A percentile compares a stretch with the other conserved stretches of the same genome.
Conservation (phyloP, 2,113 vertebrate genomes). For the Upupa epops region DNA sequence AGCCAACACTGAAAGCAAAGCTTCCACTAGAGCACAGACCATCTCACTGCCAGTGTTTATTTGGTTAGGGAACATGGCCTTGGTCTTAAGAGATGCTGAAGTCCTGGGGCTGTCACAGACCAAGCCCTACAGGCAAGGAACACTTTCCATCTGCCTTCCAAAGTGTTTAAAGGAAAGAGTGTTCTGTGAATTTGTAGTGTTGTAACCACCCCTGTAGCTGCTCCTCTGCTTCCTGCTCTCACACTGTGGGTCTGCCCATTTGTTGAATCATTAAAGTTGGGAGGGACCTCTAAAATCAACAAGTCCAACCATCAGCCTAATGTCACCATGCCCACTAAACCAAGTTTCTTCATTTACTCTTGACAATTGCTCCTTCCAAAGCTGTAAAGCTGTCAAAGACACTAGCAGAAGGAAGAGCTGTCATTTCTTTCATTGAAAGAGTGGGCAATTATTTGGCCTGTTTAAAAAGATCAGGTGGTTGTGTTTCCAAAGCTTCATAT, state of each 20-base stretch:
- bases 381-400: constrained; percentile 8
- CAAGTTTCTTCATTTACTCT: not conserved
- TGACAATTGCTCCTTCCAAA: not conserved
- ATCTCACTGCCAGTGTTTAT: not conserved
- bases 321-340: no score
- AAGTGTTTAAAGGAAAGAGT: not conserved
- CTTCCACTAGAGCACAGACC: not conserved
- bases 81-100: not conserved
- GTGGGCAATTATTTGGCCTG: not conserved
- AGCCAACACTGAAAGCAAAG: not conserved
- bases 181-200: not conserved
- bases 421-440: not conserved
- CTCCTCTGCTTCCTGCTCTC: not conserved
- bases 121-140: not conserved
- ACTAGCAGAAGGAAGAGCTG: constrained; percentile 1
- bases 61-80: not conserved
- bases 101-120: not conserved
- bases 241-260: not conserved
- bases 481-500: not conserved
- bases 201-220: not conserved
- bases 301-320: no score
- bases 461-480: not conserved
- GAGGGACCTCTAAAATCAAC: no score
- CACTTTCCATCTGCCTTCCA: not conserved
- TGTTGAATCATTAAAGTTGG: no score